Percentiles rank a stretch among this genome's conserved stretches.
phyloP scores from a whole-genome alignment of 2,888 invertebrate species.

The Phortica magna region DNA sequence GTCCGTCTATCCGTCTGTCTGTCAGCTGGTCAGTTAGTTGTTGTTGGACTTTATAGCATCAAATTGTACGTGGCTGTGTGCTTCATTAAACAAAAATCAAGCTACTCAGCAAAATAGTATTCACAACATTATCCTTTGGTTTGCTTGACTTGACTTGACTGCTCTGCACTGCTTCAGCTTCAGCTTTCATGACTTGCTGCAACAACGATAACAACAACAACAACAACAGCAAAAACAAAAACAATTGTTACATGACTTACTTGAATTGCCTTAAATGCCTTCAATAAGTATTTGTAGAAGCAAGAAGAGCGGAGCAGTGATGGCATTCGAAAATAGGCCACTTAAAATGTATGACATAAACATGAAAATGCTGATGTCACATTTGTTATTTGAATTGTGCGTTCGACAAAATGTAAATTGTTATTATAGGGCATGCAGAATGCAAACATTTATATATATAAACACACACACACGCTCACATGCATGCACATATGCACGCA shows the following conservation, averaged over 20 bases:
- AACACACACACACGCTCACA: too few relatives aligned
- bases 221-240: neutral
- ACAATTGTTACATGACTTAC: neutral
- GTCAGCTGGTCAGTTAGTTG: slow-evolving; percentile 61
- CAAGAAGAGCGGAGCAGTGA: neutral
- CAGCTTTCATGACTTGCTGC: neutral
- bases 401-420: slow-evolving; percentile 17
- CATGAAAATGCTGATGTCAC: slow-evolving; percentile 72
- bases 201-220: neutral
- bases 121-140: neutral
- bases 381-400: slow-evolving; percentile 41
- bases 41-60: slow-evolving; percentile 64
- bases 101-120: slow-evolving; percentile 59
- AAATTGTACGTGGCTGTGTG: slow-evolving; percentile 47
- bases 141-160: neutral
- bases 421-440: slow-evolving; percentile 10
- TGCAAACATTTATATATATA: neutral
- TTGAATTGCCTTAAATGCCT: too few relatives aligned
- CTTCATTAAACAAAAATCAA: slow-evolving; percentile 67
- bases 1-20: neutral
- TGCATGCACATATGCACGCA: too few relatives aligned
- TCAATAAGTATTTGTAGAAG: too few relatives aligned
- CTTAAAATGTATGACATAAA: slow-evolving; percentile 72
- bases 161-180: neutral
- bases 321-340: slow-evolving; percentile 39